Percentiles rank a stretch among this genome's conserved stretches.
These are phyloP conservation scores for Miltochrista miniata DNA, from an alignment of 2,888 invertebrate species.

Conservation along the genomic window DNA sequence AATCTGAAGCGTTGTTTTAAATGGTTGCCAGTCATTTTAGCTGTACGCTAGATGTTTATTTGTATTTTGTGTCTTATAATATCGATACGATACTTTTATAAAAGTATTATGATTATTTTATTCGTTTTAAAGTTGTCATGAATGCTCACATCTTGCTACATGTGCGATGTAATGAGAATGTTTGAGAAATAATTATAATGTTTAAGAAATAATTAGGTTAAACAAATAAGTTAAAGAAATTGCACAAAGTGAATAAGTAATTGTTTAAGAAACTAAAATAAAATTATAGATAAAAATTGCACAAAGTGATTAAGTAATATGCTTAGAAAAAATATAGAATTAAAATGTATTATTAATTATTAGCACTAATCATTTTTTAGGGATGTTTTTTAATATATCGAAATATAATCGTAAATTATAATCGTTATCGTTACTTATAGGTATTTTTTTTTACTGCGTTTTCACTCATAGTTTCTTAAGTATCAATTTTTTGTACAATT, in stretches of 20 bases:
- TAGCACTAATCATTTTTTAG: neutral
- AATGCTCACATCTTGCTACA: constrained; percentile 58
- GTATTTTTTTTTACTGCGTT: constrained; percentile 61
- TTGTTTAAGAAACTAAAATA: neutral
- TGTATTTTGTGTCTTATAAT: too few species aligned
- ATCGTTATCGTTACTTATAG: neutral
- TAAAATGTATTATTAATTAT: neutral
- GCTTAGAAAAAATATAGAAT: neutral
- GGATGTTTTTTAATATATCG: neutral
- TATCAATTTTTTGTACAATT: constrained; percentile 7
- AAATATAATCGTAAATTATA: neutral
- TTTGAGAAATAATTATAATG: constrained; percentile 35
- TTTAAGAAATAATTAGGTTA: neutral
- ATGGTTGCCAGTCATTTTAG: too few species aligned
- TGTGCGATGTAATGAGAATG: constrained; percentile 55
- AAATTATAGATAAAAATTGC: constrained; percentile 51
- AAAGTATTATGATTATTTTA: constrained; percentile 2
- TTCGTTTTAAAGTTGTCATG: constrained; percentile 11
- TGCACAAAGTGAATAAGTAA: constrained; percentile 1
- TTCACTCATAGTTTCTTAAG: constrained; percentile 53
- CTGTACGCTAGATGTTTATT: too few species aligned
- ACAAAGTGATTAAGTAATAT: constrained; percentile 56
- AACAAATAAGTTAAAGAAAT: neutral
- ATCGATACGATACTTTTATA: neutral
- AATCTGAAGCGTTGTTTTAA: neutral